Evolutionary conservation across 2,113 vertebrate species (phyloP).

Genomic region (Trichechus manatus): DNA sequence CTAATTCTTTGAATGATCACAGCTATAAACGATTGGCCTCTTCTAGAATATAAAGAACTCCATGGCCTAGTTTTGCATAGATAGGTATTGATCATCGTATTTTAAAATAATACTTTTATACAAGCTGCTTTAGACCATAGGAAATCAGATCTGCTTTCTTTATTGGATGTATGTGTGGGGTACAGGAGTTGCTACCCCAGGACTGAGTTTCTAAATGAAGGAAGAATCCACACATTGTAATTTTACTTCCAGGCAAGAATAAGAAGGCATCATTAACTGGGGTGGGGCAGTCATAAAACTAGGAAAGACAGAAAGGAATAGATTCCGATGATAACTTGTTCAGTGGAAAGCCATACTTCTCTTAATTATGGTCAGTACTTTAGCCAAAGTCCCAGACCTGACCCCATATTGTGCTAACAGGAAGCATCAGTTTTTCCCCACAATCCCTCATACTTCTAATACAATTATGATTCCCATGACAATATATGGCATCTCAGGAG

Average conservation of each 20-base stretch:
- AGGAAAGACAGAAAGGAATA: background rate
- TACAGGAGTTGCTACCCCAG: background rate
- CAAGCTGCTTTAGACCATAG: background rate
- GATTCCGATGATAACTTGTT: background rate
- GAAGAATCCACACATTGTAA: background rate
- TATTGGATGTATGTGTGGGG: background rate
- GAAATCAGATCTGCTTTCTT: background rate
- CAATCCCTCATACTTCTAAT: background rate
- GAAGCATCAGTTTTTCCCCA: background rate
- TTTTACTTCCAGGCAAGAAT: background rate
- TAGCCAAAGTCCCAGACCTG: background rate
- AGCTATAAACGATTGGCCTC: background rate
- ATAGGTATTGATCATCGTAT: background rate
- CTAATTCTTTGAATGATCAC: background rate
- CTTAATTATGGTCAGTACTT: background rate
- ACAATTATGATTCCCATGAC: constrained; percentile 22
- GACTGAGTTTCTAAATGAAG: background rate
- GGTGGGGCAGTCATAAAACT: background rate
- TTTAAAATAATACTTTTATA: constrained; percentile 9
- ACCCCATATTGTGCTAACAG: background rate
- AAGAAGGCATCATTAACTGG: background rate
- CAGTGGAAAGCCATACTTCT: background rate
- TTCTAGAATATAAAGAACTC: background rate
- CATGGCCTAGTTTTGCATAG: background rate
- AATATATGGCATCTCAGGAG: constrained; percentile 19